Evolutionary conservation across 92 coral and sea anemone species (phyloP), one percentile per base, ranked within the genome.

Genomic region (Chrysogorgia sp.): DNA sequence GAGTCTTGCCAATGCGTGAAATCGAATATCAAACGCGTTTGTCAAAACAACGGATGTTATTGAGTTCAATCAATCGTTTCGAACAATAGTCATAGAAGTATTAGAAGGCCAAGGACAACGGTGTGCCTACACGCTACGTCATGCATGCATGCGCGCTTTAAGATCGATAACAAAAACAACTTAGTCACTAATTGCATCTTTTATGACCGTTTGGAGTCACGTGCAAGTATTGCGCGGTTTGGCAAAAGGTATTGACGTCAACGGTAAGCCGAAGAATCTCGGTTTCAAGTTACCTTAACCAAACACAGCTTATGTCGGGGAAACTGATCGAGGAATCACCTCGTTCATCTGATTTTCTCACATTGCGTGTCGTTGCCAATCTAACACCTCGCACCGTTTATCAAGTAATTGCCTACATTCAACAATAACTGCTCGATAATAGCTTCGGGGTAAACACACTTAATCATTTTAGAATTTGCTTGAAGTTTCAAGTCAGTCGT

Each of bases 31-130:
- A 47, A 69, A 21, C 23, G 37, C 33, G 28, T n/a, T 45, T 69
- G 76, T 69, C 76, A 69, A 69, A 45, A 69, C 64, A 72, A 53
- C 79, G 79, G 79, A 72, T 52, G 79, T 72, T 53, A 10, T 72
- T 56, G 43, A 55, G 64, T 34, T 33, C 32, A 31, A 55, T 28
- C 65, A 56, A 29, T 34, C 64, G 40, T 23, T 15, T 50, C 30
- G 32, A 55, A 72, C 79, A 72, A 72, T 52, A 55, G 79, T n/a
- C n/a, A n/a, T n/a, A 33, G 34, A 69, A 37, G 76, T 48, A 67
- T 40, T 9, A 29, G 21, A 72, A 72, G 79, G 79, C 79, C 79
- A 72, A 72, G 79, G 79, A 21, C 58, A 71, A 20, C 50, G 52
- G 24, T 55, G 52, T 15, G 32, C 65, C 5, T 47, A 24, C 14